These are phyloP conservation scores for Trichosurus vulpecula DNA, from an alignment of 2,797 vertebrate genomes.

Conservation along the genomic window DNA sequence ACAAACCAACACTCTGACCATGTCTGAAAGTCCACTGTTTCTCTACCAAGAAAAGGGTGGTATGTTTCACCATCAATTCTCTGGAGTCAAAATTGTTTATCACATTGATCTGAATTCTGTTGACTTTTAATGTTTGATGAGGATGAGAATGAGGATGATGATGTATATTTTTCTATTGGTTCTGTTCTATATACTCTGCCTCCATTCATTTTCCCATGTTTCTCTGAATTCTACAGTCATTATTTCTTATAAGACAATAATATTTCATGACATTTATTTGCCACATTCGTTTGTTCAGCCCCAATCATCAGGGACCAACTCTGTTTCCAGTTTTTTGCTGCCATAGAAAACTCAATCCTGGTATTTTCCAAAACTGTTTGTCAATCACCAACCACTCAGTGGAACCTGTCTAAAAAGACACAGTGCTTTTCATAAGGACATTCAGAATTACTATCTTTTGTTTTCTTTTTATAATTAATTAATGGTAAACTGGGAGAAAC, in stretches of 20 bases:
- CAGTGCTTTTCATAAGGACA: not conserved
- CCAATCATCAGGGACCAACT: not conserved
- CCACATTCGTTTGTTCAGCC: not conserved
- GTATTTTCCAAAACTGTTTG: conserved; percentile 31
- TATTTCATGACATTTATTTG: not conserved
- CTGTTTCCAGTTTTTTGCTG: not conserved
- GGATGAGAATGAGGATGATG: not conserved
- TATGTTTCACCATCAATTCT: not conserved
- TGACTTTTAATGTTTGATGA: not conserved
- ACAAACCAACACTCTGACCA: not conserved
- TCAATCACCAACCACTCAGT: not conserved
- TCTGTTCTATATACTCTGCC: not conserved
- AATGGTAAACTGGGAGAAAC: conserved; percentile 33
- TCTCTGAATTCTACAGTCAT: not conserved
- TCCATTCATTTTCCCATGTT: not conserved
- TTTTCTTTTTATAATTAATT: conserved; percentile 26
- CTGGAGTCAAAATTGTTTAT: not conserved
- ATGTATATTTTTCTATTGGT: not conserved
- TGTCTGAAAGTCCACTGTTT: not conserved
- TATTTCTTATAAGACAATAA: not conserved
- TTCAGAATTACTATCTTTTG: not conserved
- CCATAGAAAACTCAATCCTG: not conserved
- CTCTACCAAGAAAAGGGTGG: not conserved
- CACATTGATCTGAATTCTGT: not conserved
- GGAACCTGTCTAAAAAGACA: conserved; percentile 7